Evolutionary conservation across 1,140 invertebrate species (phyloP).

Genomic region (Scaptomyza graminum): DNA sequence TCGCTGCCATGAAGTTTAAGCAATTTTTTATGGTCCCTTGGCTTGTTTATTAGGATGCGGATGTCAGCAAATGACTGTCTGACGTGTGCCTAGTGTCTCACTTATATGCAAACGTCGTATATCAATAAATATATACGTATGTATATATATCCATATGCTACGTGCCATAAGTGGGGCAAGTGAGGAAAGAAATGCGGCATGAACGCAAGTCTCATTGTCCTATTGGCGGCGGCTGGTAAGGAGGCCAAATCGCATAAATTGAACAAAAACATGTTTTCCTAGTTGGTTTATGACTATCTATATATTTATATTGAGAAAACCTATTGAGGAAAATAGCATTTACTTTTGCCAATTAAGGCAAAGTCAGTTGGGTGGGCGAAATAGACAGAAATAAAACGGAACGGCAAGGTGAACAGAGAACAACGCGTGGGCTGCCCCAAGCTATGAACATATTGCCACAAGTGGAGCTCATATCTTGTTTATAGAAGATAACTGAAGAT

Average conservation of each 20-base stretch:
- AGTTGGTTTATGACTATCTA: slow-evolving; percentile 42
- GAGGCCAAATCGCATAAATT: slow-evolving; percentile 37
- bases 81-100: slow-evolving; percentile 40
- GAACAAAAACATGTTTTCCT: slow-evolving; percentile 44
- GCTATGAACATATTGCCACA: not conserved
- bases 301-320: slow-evolving; percentile 45
- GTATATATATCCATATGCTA: slow-evolving; percentile 57
- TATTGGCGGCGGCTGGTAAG: slow-evolving; percentile 34
- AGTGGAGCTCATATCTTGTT: slow-evolving; percentile 24
- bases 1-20: slow-evolving; percentile 16
- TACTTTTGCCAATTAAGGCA: slow-evolving; percentile 72
- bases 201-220: slow-evolving; percentile 25
- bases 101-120: slow-evolving; percentile 52
- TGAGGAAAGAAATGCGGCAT: slow-evolving; percentile 39
- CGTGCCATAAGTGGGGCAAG: slow-evolving; percentile 64
- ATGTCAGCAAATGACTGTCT: slow-evolving; percentile 58
- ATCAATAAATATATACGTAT: slow-evolving; percentile 70
- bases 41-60: slow-evolving; percentile 64
- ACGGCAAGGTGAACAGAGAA: slow-evolving; percentile 24
- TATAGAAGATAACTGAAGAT: slow-evolving; percentile 18
- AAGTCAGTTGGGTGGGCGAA: slow-evolving; percentile 66
- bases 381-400: slow-evolving; percentile 32
- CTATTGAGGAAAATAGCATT: slow-evolving; percentile 76
- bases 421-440: slow-evolving; percentile 18
- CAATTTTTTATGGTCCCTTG: slow-evolving; percentile 24